phyloP scores from a whole-genome alignment of 2,113 vertebrate genomes.

The Eulemur macaco region DNA sequence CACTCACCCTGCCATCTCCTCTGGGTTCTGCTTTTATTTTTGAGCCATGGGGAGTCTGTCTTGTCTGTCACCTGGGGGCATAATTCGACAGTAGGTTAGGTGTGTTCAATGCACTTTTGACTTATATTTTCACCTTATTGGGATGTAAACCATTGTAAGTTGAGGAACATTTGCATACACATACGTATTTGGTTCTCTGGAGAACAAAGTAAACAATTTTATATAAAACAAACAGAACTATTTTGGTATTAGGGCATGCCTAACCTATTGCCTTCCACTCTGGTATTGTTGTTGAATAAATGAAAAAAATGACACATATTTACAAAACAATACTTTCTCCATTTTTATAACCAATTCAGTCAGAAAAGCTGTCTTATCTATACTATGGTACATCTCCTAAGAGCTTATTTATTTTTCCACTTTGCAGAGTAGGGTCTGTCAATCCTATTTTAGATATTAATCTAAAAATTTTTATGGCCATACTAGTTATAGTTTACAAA shows the following conservation, averaged over 20 bases:
- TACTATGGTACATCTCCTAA: neutral
- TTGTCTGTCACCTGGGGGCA: no score
- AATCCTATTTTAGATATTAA: neutral
- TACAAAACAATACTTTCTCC: neutral
- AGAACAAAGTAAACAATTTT: neutral
- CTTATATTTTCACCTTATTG: neutral
- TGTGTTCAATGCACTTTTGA: neutral
- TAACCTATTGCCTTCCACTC: neutral
- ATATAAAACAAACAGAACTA: neutral
- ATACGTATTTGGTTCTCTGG: neutral
- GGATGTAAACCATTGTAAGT: neutral
- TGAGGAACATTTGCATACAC: neutral
- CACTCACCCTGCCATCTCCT: no score
- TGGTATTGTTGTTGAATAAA: neutral
- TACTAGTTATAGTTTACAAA: neutral
- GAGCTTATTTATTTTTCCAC: neutral
- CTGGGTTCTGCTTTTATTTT: no score
- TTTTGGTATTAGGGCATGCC: neutral
- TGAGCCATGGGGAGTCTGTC: no score
- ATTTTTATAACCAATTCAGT: neutral
- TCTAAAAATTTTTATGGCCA: neutral
- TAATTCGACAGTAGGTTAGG: neutral
- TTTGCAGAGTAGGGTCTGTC: neutral
- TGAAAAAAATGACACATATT: neutral
- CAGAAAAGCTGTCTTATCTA: neutral